Evolutionary conservation across 2,113 vertebrate species (phyloP), one percentile per base, ranked within the genome.

Genomic region (Motacilla tschutschensis): DNA sequence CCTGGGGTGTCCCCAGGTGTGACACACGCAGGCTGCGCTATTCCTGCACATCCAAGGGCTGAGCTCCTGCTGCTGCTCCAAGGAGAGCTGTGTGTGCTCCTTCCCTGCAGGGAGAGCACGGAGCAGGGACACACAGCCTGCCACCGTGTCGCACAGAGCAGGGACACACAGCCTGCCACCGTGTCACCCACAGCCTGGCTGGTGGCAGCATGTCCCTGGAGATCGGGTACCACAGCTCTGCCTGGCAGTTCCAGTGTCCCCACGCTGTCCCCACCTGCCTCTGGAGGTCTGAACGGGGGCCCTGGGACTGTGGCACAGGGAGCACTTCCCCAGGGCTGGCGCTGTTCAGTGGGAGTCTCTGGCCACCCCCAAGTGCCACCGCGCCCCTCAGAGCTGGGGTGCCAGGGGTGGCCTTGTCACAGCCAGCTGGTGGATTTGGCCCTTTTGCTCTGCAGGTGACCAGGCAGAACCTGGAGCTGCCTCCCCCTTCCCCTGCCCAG

Each of bases 61-160:
- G 5, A 1, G 3, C 2, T 5, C 67, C 66, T 40, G 21, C 53
- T 2, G 2, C 54, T 54, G 57, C 22, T 47, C 48, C 48, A 1
- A 26, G 79, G 26, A 66, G 44, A 22, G 12, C 29, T 5, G 13
- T 0, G 2, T 0, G 2, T 4, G 35, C 3, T 12, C 21, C 12
- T 35, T 22, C 11, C 31, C 48, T 35, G 40, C 77, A 21, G 47
- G 31, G 26, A 28, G 9, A 15, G 43, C 10, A 13, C 14, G 5
- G 18, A 19, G 50, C 41, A 31, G 16, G 22, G 66, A 62, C 35
- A 35, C 11, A 6, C 6, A 2, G 8, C 17, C 7, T 54, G 67
- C 46, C 72, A 22, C 25, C 12, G 1, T 3, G n/a, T 18, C 13
- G 43, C 10, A 12, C 15, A 5, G 19, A 18, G 46, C 41, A 31